Evolutionary conservation across 2,797 vertebrate species (phyloP), one percentile per base, ranked within the genome.

Genomic region (Rachycentron canadum): DNA sequence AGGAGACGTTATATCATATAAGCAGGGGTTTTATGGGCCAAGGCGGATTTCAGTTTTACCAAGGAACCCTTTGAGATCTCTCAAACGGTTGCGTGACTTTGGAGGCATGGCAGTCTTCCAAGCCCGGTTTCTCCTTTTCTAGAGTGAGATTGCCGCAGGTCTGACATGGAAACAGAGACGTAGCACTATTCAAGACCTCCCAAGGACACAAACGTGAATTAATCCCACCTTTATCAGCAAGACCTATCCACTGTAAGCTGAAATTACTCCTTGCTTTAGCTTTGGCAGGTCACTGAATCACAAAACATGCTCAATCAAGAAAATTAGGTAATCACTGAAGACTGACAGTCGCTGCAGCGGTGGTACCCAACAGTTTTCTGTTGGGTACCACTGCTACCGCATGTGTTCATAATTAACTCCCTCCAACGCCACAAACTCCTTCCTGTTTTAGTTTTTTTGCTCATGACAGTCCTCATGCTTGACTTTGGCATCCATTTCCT

Each of bases 401-500:
- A 52, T 8, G n/a, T 79, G 30, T 25, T 69, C 62, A 36, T 72
- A 4, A 63, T 69, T 58, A 58, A 47, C 52, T 67, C 25, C 4
- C 61, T 45, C 49, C 32, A 66, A 40, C n/a, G 61, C 59, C 50
- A 47, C 47, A 65, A 58, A 58, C 30, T 38, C 60, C 23, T 30
- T 50, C 47, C 38, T 76, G 60, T 67, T 70, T 43, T 66, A 58
- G 21, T 64, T 78, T 61, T 28, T 21, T 2, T 32, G 32, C 55
- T 53, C 25, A 26, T 28, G 50, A 26, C 14, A 28, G 16, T 30
- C 26, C 17, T 9, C 43, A 28, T 17, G 50, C 26, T 66, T 69
- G 64, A 75, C 40, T 53, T n/a, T 59, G 64, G 64, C 41, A 79
- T 80, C 50, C 8, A 60, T 77, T 79, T 76, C 49, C 65, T 56